Evolutionary conservation across 2,797 vertebrate genomes (phyloP).

Genomic region (Tapera naevia): DNA sequence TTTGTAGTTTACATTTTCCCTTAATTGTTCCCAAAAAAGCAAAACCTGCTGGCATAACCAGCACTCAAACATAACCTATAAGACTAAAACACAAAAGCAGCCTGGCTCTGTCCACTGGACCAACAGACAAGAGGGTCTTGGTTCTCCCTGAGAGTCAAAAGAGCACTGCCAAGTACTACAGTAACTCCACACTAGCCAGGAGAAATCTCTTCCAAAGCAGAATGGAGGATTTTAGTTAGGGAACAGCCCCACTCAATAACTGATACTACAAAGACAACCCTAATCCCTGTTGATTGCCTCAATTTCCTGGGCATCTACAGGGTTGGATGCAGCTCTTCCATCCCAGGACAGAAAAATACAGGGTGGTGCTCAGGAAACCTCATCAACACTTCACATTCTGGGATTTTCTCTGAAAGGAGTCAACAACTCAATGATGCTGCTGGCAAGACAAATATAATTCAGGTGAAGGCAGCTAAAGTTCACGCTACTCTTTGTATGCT

Average conservation of each 20-base stretch:
- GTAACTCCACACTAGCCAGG: background rate
- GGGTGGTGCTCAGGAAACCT: background rate
- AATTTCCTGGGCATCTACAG: accelerated
- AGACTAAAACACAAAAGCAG: background rate
- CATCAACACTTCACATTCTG: background rate
- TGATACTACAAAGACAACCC: background rate
- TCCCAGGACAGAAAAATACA: background rate
- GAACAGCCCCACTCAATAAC: background rate
- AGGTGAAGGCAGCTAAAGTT: background rate
- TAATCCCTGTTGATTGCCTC: background rate
- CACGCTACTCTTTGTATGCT: background rate
- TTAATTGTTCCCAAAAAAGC: background rate
- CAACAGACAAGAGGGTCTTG: background rate
- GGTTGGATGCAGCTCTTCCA: background rate
- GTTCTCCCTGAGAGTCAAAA: background rate
- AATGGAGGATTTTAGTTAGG: background rate
- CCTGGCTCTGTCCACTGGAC: background rate
- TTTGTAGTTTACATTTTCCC: background rate
- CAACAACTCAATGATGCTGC: background rate
- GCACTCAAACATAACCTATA: background rate
- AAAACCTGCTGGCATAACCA: background rate
- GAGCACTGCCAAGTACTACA: background rate
- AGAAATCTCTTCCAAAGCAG: background rate
- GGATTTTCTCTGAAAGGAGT: background rate
- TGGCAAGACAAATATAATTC: background rate